Percentiles rank a stretch among this genome's conserved stretches.
These are phyloP conservation scores for Drosophila macrospina DNA, from an alignment of 2,888 invertebrate genomes.

Conservation along the genomic window DNA sequence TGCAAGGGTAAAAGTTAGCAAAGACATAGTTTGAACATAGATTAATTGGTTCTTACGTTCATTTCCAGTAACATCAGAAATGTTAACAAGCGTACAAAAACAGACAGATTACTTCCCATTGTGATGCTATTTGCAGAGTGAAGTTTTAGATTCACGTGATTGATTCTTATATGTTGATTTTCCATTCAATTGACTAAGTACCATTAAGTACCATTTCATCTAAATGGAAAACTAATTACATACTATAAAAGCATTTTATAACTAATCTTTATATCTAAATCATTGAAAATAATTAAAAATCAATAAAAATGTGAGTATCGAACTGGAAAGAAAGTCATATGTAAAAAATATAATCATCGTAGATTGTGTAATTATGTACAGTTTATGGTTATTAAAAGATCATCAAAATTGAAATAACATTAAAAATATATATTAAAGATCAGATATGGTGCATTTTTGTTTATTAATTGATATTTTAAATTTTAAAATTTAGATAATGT, in stretches of 20 bases:
- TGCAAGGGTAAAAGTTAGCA: slow-evolving; percentile 1
- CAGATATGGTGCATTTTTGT: no score
- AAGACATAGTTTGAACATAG: not conserved
- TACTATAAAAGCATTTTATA: no score
- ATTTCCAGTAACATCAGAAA: not conserved
- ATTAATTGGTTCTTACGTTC: not conserved
- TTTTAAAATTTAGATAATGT: no score
- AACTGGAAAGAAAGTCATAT: not conserved
- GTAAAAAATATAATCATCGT: not conserved
- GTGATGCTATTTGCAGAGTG: not conserved
- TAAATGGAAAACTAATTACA: not conserved
- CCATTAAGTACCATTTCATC: not conserved
- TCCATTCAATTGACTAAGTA: not conserved
- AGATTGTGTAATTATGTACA: not conserved
- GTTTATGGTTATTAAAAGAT: not conserved
- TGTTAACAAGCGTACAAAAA: not conserved
- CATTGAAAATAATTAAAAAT: no score
- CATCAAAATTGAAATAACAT: not conserved
- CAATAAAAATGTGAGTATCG: no score
- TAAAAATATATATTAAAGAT: no score
- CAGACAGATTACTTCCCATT: not conserved
- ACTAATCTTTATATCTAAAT: no score
- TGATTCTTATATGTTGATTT: no score
- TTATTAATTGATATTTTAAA: no score
- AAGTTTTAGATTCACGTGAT: not conserved